Evolutionary conservation across 2,113 vertebrate species (phyloP).

Genomic region (Apistogramma diplotaenia): DNA sequence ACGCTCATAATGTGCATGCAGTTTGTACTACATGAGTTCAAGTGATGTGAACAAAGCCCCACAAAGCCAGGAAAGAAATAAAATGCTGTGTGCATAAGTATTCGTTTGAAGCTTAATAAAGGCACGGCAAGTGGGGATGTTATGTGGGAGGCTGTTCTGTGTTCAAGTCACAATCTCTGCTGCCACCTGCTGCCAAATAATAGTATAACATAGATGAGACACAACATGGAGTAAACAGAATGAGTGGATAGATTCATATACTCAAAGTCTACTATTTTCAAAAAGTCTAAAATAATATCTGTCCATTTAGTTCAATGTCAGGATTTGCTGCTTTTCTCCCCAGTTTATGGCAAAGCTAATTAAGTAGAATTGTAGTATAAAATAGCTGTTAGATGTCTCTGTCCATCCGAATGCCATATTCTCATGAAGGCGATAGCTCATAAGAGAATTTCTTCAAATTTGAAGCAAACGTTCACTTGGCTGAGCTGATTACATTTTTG

Average conservation of each 20-base stretch:
- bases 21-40: background rate
- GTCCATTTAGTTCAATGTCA: background rate
- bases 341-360: no score
- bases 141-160: background rate
- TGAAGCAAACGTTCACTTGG: background rate
- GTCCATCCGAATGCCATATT: background rate
- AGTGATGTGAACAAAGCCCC: background rate
- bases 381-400: background rate
- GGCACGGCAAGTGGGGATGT: constrained; percentile 34
- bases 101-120: background rate
- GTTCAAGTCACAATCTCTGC: constrained; percentile 38
- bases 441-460: background rate
- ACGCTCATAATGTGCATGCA: background rate
- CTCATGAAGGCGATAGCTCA: background rate
- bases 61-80: background rate
- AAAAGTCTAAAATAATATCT: background rate
- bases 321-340: background rate
- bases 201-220: background rate
- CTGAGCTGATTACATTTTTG: background rate
- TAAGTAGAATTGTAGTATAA: no score
- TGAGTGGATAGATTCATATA: background rate
- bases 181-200: constrained; percentile 56
- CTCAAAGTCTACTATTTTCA: background rate
- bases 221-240: background rate
- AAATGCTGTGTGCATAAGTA: background rate